phyloP scores from a whole-genome alignment of 2,888 invertebrate genomes.

The Dryococelus australis region DNA sequence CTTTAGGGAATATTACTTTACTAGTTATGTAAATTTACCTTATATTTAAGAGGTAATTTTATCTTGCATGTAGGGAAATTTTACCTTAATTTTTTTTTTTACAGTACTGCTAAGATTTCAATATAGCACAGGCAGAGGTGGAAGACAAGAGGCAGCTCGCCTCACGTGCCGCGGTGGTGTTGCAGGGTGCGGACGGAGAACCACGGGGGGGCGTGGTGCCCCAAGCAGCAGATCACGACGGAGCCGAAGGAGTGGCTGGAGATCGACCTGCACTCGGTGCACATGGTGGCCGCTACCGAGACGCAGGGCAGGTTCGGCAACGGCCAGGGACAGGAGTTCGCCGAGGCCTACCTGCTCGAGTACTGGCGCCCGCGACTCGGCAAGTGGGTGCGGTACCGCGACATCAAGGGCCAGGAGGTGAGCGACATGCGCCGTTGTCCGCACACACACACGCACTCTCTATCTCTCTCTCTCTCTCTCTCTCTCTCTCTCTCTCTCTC shows the following conservation, averaged over 20 bases:
- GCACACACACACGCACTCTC: too few relatives aligned
- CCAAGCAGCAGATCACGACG: constrained; percentile 79
- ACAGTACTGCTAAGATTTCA: too few relatives aligned
- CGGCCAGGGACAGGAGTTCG: constrained; percentile 87
- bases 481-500: too few relatives aligned
- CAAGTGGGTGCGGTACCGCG: constrained; percentile 84
- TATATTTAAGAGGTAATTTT: too few relatives aligned
- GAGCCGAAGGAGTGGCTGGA: constrained; percentile 81
- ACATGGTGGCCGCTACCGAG: constrained; percentile 81
- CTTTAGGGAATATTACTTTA: too few relatives aligned
- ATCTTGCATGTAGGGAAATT: too few relatives aligned
- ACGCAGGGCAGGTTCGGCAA: constrained; percentile 93
- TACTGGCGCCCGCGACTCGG: constrained; percentile 82
- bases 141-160: too few relatives aligned
- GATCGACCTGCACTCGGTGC: constrained; percentile 78
- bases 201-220: constrained; percentile 94
- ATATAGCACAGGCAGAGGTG: too few relatives aligned
- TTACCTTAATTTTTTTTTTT: too few relatives aligned
- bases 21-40: too few relatives aligned
- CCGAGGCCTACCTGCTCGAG: constrained; percentile 83
- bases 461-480: too few relatives aligned
- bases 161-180: too few relatives aligned
- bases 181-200: constrained; percentile 81
- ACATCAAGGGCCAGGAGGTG: constrained; percentile 80
- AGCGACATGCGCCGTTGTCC: constrained; percentile 46